Evolutionary conservation across 2,113 vertebrate species (phyloP).

Genomic region (Caloenas nicobarica): DNA sequence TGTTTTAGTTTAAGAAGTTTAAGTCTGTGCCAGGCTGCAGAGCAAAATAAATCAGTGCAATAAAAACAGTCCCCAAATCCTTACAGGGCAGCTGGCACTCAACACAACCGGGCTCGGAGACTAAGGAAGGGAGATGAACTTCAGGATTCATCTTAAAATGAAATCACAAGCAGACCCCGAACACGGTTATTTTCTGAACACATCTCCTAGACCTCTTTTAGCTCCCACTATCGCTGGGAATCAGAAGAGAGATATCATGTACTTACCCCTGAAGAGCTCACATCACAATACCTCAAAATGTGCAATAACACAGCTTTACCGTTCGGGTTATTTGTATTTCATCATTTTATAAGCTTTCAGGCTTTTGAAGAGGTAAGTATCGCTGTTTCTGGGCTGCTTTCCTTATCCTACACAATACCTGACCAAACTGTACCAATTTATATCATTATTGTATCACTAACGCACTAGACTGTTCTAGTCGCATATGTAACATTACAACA

Average conservation of each 20-base stretch:
- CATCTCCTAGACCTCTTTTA: background rate
- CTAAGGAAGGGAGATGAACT: background rate
- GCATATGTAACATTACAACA: accelerated
- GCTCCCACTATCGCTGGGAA: background rate
- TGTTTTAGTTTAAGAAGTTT: too few relatives aligned
- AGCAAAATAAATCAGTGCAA: background rate
- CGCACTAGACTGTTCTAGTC: background rate
- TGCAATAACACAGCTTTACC: background rate
- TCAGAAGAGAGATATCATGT: background rate
- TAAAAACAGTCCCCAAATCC: accelerated
- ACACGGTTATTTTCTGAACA: background rate
- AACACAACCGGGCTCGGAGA: background rate
- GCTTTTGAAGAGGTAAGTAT: background rate
- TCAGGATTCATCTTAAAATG: background rate
- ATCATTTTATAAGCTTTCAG: background rate
- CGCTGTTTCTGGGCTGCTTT: background rate
- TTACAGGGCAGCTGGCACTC: too few relatives aligned
- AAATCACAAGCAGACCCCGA: background rate
- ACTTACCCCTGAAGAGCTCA: background rate
- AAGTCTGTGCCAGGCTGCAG: background rate
- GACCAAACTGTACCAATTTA: background rate
- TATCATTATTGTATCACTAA: background rate
- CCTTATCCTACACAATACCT: background rate
- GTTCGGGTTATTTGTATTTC: background rate
- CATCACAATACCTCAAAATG: background rate